Percentiles rank a stretch among this genome's conserved stretches.
Conservation (phyloP, 2,113 vertebrate species). For the Fregata magnificens region DNA sequence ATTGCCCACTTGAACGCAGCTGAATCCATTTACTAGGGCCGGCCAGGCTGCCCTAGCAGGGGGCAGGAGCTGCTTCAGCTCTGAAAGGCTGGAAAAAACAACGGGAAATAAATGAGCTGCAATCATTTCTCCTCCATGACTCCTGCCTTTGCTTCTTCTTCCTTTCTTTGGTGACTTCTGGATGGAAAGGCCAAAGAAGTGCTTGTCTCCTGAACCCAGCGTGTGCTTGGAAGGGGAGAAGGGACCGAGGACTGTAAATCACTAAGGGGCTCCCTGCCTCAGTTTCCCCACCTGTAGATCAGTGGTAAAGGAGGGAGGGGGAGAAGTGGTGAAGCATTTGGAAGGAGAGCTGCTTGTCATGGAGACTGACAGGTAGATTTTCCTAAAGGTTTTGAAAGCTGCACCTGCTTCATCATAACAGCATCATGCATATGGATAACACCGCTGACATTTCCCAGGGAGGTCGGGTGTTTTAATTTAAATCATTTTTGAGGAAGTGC, state of each 20-base stretch:
- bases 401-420: background rate
- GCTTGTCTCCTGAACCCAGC: background rate
- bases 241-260: fast-evolving
- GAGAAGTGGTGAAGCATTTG: background rate
- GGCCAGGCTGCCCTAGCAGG: background rate
- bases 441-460: background rate
- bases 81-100: background rate
- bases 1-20: background rate
- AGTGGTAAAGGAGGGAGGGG: background rate
- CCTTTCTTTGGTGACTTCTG: background rate
- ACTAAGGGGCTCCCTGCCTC: background rate
- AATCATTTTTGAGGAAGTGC: background rate
- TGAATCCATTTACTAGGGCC: background rate
- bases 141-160: background rate
- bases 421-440: background rate
- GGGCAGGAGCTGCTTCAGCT: background rate
- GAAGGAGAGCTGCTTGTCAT: background rate
- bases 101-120: background rate
- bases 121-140: background rate
- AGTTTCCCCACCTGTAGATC: background rate
- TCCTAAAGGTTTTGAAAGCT: background rate
- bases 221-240: background rate
- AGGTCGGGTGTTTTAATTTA: background rate
- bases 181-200: background rate
- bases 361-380: background rate